Evolutionary conservation across 2,888 invertebrate species (phyloP).

Genomic region (Tinea pellionella): DNA sequence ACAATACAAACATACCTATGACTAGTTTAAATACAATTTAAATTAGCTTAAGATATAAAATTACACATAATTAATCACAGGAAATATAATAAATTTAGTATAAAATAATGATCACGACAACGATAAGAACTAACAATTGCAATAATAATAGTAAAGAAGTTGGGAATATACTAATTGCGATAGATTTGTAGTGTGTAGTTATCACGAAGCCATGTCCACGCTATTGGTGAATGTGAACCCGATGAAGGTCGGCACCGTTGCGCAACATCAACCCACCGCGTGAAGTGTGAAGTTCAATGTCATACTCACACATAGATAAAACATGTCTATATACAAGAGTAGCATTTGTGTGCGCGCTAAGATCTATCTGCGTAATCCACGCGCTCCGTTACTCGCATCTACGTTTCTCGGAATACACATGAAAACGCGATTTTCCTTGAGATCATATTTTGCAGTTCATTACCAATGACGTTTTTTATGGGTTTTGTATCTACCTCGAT

Average conservation of each 20-base stretch:
- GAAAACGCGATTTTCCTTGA: slow-evolving; percentile 46
- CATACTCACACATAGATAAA: slow-evolving; percentile 38
- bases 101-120: too few relatives aligned
- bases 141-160: too few relatives aligned
- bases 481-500: neutral
- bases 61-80: too few relatives aligned
- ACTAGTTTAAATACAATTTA: too few relatives aligned
- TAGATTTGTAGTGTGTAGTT: neutral
- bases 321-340: slow-evolving; percentile 19
- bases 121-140: too few relatives aligned
- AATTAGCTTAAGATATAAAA: too few relatives aligned
- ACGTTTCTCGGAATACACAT: slow-evolving; percentile 55
- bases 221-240: slow-evolving; percentile 23
- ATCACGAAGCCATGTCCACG: slow-evolving; percentile 9
- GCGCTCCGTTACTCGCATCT: slow-evolving; percentile 30
- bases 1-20: too few relatives aligned
- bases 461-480: neutral
- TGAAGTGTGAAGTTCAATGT: slow-evolving; percentile 69
- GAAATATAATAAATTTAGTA: too few relatives aligned
- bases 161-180: neutral
- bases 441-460: too few relatives aligned
- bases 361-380: slow-evolving; percentile 46
- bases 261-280: slow-evolving; percentile 46
- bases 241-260: slow-evolving; percentile 32
- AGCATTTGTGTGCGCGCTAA: slow-evolving; percentile 22